Base-by-base conservation (phyloP, 2,797 vertebrate species). In the Paramormyrops hopkinsi region DNA sequence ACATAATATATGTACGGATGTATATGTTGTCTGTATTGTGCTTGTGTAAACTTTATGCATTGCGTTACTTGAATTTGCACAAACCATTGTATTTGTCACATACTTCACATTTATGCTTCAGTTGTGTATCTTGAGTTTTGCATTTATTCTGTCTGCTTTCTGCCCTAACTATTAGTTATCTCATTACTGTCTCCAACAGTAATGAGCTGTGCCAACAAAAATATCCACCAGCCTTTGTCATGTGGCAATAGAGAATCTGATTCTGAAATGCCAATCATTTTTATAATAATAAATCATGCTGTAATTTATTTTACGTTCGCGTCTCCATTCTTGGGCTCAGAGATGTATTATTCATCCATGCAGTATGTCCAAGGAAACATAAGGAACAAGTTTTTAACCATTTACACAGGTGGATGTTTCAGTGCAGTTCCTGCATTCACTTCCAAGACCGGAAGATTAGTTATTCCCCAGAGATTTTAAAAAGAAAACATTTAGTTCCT, bases 311-410 rank as follows among this genome's bases (percentile, higher is more conserved):
- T 76, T 76, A 76, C 29, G 69, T 33, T 41, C 69, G 14, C 0
- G 14, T 41, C 33, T 76, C 29, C 69, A 76, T 37, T 76, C 14
- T 76, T 41, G 33, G 33, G 4, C 33, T 41, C 69, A 76, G 14
- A 37, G 69, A 76, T 37, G 33, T 37, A 76, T 76, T 76, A 76
- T 76, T 76, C 69, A 37, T 76, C 69, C 69, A 73, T 33, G 65
- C 29, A 41, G 69, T 6, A 76, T 76, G 14, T 73, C 69, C 33
- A 73, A 73, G 33, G 33, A 76, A 76, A 41, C 69, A 76, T 19
- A 46, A 46, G 76, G 76, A 82, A 22, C 76, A 82, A 3, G 76
- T n/a, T 82, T 82, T 82, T 82, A 44, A 82, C 76, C 76, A 82
- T 82, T 82, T 22, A 46, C 76, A 82, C 17, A 82, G 37, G 12